These are phyloP conservation scores for Eupsittula cactorum DNA, from an alignment of 2,113 vertebrate genomes.

Conservation along the genomic window DNA sequence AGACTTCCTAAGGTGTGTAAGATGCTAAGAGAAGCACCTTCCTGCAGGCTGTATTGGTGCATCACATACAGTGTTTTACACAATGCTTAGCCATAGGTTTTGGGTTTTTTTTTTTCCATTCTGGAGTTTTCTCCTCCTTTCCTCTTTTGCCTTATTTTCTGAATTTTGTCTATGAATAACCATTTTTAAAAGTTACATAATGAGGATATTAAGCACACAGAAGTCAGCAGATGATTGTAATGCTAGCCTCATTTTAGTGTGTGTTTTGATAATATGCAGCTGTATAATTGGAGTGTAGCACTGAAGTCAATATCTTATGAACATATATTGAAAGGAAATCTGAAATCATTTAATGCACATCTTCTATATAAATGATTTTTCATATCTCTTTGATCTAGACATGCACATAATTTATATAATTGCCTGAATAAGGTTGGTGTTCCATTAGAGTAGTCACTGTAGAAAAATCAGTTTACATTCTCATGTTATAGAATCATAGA, in stretches of 20 bases:
- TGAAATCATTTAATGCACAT: background rate
- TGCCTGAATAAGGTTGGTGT: background rate
- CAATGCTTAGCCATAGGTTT: background rate
- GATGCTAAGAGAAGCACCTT: background rate
- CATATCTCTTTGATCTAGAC: background rate
- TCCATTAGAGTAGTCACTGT: background rate
- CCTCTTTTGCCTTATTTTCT: background rate
- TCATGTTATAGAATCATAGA: background rate
- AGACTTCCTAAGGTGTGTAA: background rate
- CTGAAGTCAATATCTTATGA: background rate
- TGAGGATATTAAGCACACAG: background rate
- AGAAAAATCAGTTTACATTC: background rate
- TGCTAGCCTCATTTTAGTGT: background rate
- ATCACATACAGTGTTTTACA: background rate
- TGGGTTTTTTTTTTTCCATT: background rate
- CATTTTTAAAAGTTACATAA: background rate
- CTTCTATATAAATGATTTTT: conserved; percentile 10
- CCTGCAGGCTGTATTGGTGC: background rate
- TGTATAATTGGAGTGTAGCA: background rate
- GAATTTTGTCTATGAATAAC: background rate
- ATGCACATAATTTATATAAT: background rate
- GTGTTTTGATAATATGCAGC: background rate
- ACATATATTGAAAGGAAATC: background rate
- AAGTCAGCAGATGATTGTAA: background rate
- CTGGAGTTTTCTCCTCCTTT: background rate